These are phyloP conservation scores for Ridgeia piscesae DNA, from an alignment of 1,140 invertebrate species.

Conservation along the genomic window DNA sequence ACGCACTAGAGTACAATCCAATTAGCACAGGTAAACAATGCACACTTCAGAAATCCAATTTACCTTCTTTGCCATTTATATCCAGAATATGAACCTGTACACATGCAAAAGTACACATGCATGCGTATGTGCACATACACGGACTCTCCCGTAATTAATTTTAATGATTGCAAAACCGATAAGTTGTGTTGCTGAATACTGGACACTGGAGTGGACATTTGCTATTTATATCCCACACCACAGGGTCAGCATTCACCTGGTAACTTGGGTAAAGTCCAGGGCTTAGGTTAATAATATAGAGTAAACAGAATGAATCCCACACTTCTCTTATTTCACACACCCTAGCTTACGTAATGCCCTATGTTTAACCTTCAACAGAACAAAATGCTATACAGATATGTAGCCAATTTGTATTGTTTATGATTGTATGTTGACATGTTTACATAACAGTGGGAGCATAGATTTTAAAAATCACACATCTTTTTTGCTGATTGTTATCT, in stretches of 20 bases:
- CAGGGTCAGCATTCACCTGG: not conserved
- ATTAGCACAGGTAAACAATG: too few species aligned
- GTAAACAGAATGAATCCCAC: not conserved
- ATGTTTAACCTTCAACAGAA: not conserved
- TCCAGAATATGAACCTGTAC: not conserved
- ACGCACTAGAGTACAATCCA: too few species aligned
- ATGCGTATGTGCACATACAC: not conserved
- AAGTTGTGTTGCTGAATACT: not conserved
- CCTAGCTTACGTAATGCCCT: not conserved
- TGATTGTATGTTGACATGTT: not conserved
- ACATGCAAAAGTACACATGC: not conserved
- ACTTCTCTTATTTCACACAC: not conserved
- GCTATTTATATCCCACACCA: not conserved
- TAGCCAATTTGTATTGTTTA: not conserved
- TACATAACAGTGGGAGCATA: not conserved
- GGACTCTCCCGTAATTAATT: not conserved
- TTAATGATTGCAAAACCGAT: not conserved
- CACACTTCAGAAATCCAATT: not conserved
- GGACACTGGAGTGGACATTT: not conserved
- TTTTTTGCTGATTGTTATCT: not conserved
- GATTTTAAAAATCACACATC: not conserved
- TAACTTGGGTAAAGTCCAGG: not conserved
- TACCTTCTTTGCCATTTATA: not conserved
- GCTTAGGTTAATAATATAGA: not conserved
- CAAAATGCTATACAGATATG: not conserved